Percentiles rank a stretch among this genome's conserved stretches.
Conservation (phyloP, 2,888 invertebrate species). For the Protodeltote pygarga region DNA sequence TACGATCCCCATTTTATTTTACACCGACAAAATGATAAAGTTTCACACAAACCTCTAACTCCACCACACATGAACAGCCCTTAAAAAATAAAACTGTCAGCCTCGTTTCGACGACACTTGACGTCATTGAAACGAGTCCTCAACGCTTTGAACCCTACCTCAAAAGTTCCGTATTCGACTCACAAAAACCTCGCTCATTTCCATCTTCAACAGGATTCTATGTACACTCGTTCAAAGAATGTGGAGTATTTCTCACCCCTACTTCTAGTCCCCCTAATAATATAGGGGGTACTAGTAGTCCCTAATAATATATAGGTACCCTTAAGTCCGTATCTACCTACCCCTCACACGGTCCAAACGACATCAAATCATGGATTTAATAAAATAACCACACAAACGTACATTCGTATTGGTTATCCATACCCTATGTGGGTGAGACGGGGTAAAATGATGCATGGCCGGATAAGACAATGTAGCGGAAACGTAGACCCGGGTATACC, state of each 20-base stretch:
- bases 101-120: slow-evolving; percentile 39
- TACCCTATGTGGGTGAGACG: slow-evolving; percentile 50
- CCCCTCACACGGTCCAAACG: no score
- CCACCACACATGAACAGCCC: slow-evolving; percentile 8
- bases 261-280: no score
- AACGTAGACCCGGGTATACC: slow-evolving; percentile 60
- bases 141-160: slow-evolving; percentile 42
- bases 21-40: slow-evolving; percentile 6
- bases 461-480: slow-evolving; percentile 76
- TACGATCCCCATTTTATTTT: not conserved
- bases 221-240: slow-evolving; percentile 35
- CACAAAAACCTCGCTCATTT: slow-evolving; percentile 48
- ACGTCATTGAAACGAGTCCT: slow-evolving; percentile 43
- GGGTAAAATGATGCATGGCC: slow-evolving; percentile 74
- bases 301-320: slow-evolving; percentile 2
- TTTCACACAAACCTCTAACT: slow-evolving; percentile 13
- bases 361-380: slow-evolving; percentile 60
- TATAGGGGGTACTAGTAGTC: no score
- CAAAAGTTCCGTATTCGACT: slow-evolving; percentile 44
- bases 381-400: slow-evolving; percentile 62
- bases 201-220: slow-evolving; percentile 37
- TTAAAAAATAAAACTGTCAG: slow-evolving; percentile 38
- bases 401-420: slow-evolving; percentile 60
- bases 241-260: slow-evolving; percentile 36
- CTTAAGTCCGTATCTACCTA: no score